Base-by-base conservation (phyloP, 2,113 vertebrate species). In the Pantherophis guttatus region DNA sequence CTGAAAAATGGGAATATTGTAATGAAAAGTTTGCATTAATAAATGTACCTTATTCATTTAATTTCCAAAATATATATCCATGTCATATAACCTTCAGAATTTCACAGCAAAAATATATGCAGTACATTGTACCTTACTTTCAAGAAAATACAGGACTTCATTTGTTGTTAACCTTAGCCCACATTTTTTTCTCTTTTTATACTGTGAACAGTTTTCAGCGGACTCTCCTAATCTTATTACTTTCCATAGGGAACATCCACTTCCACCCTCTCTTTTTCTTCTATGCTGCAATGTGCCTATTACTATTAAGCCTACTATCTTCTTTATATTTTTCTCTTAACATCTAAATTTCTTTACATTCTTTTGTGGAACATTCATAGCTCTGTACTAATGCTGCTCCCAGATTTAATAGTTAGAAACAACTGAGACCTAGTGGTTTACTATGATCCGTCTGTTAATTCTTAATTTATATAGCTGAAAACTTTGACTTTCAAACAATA, bases 1-100 rank as follows among this genome's bases (percentile, higher is more conserved):
- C 99, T 99, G 96, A 2, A 91, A 54, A 70, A 44, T 87, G 93
- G 91, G 53, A 95, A 93, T 19, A 75, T 92, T 92, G 44, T 48
- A 54, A 92, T 44, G 23, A 29, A 23, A 7, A 17, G 13, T 39
- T 87, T 90, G 59, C 87, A 44, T 90, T 86, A 70, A 1, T 33
- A 88, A 62, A 8, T 24, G 33, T 81, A 39, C 17, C 33, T 44
- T 81, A 81, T 44, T 81, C 33, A 81, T 44, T 81, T 81, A 44
- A 44, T 81, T 81, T 81, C 8, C 33, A 81, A 81, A 21, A 81
- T 81, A 81, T 19, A 81, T 81, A 81, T 19, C 7, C 33, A 39
- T 81, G n/a, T 21, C 8, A 44, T 81, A 39, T 81, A 44, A 8
- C 17, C 21, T 44, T 21, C 17, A 81, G 21, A 81, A 81, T 81